Conservation (phyloP, 2,113 vertebrate species). For the Tyto alba region DNA sequence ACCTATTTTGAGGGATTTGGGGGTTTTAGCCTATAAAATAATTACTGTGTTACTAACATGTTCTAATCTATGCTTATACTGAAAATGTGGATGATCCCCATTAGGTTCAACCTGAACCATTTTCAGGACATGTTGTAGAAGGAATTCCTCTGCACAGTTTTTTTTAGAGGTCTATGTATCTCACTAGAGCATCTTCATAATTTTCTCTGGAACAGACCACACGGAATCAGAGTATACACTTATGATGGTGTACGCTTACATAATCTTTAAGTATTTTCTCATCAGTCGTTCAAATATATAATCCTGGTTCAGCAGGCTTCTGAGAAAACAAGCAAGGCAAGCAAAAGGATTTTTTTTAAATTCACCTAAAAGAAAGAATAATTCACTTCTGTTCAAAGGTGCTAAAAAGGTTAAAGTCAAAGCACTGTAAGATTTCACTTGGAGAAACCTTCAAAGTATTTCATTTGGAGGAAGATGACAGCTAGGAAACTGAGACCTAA, state of each 20-base stretch:
- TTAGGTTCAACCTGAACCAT: background rate
- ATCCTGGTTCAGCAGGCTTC: background rate
- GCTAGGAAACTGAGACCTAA: background rate
- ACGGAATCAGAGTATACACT: background rate
- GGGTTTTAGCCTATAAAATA: background rate
- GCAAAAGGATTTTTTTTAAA: background rate
- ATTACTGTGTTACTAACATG: background rate
- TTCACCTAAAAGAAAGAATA: background rate
- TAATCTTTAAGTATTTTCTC: background rate
- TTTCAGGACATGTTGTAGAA: background rate
- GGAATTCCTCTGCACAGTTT: background rate
- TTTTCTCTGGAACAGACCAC: background rate
- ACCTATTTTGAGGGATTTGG: background rate
- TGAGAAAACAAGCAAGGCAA: background rate
- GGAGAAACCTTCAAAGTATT: background rate
- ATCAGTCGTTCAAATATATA: background rate
- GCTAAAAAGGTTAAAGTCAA: background rate
- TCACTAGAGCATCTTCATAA: background rate
- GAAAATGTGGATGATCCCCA: background rate
- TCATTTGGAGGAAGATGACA: background rate
- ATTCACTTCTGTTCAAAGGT: background rate
- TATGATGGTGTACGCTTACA: rapidly evolving
- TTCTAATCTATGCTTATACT: background rate
- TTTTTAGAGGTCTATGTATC: background rate
- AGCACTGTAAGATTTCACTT: background rate